phyloP scores from a whole-genome alignment of 2,888 invertebrate species.

The Criorhina ranunculi region DNA sequence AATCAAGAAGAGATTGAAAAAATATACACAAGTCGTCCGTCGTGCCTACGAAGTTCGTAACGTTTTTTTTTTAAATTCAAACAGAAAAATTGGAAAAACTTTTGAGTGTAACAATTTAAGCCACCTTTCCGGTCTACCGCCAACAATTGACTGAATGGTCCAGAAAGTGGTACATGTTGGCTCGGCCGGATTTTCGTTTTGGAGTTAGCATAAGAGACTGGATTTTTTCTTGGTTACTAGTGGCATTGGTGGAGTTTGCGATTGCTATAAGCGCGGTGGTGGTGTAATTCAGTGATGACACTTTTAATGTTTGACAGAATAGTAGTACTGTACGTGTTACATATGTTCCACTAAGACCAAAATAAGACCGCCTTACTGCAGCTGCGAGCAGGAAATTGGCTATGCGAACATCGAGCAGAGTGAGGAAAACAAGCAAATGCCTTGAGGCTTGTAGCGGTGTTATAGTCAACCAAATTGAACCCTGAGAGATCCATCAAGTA shows the following conservation, averaged over 20 bases:
- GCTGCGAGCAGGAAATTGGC: too few relatives aligned
- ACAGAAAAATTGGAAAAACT: slow-evolving; percentile 9
- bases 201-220: slow-evolving; percentile 75
- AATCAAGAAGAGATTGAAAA: neutral
- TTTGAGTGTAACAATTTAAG: slow-evolving; percentile 41
- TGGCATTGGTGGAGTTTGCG: slow-evolving; percentile 61
- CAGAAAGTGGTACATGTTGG: slow-evolving; percentile 74
- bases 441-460: too few relatives aligned
- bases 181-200: slow-evolving; percentile 68
- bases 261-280: slow-evolving; percentile 28
- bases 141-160: slow-evolving; percentile 76
- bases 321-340: too few relatives aligned
- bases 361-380: too few relatives aligned
- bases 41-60: slow-evolving; percentile 41
- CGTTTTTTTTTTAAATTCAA: slow-evolving; percentile 35
- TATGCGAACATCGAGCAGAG: too few relatives aligned
- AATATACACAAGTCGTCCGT: slow-evolving; percentile 17
- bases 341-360: too few relatives aligned
- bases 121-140: slow-evolving; percentile 72
- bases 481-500: too few relatives aligned
- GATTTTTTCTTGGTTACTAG: slow-evolving; percentile 75
- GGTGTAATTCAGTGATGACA: slow-evolving; percentile 66
- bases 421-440: too few relatives aligned
- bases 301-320: slow-evolving; percentile 1
- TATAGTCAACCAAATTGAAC: too few relatives aligned